These are phyloP conservation scores for Ceratina australensis DNA, from an alignment of 1,140 invertebrate genomes.

Conservation along the genomic window DNA sequence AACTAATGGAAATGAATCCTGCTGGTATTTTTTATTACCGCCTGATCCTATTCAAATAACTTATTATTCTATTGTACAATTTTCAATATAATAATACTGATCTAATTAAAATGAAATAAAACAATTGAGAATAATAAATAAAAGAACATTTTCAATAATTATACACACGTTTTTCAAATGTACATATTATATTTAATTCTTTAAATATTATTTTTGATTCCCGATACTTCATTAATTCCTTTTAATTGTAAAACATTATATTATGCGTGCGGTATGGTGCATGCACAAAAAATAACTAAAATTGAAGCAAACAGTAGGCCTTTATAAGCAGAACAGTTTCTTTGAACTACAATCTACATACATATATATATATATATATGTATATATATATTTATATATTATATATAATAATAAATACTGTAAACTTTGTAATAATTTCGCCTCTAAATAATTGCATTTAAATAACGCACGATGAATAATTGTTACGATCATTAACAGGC, in stretches of 20 bases:
- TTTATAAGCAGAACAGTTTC: constrained; percentile 75
- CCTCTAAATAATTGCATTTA: constrained; percentile 65
- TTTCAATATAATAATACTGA: too few species aligned
- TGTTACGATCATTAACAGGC: constrained; percentile 65
- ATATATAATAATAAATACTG: constrained; percentile 73
- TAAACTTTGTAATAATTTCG: constrained; percentile 72
- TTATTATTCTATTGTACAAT: not conserved
- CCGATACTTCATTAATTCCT: constrained; percentile 31
- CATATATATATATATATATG: constrained; percentile 71
- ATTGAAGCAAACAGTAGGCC: constrained; percentile 67
- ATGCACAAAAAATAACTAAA: constrained; percentile 32
- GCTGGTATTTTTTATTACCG: constrained; percentile 51
- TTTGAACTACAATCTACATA: constrained; percentile 70
- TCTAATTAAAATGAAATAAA: not conserved
- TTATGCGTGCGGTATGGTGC: constrained; percentile 5
- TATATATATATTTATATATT: constrained; percentile 61
- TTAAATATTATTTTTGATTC: not conserved
- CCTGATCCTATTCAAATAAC: constrained; percentile 32
- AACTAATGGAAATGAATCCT: constrained; percentile 69
- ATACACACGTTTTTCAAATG: not conserved
- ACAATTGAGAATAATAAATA: not conserved
- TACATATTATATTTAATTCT: not conserved
- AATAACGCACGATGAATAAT: constrained; percentile 68
- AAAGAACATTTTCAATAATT: constrained; percentile 12
- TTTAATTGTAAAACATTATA: too few species aligned